These are phyloP conservation scores for Danaus chrysippus DNA, from an alignment of 2,888 invertebrate species.

Conservation along the genomic window DNA sequence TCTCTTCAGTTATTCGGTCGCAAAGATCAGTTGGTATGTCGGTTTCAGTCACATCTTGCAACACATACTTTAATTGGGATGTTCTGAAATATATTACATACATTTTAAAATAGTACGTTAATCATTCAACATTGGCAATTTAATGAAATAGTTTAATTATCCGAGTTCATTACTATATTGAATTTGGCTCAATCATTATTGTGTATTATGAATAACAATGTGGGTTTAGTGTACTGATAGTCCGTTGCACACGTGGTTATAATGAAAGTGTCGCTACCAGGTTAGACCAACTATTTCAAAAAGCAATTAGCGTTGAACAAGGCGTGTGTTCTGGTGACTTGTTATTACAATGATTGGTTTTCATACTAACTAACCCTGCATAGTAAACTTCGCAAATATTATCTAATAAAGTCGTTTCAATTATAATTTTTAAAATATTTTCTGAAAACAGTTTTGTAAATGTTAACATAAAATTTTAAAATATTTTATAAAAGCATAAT, in stretches of 20 bases:
- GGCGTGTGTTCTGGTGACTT: constrained; percentile 11
- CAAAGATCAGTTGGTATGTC: constrained; percentile 95
- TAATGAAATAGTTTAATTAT: too few relatives aligned
- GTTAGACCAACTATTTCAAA: constrained; percentile 22
- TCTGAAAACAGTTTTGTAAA: too few relatives aligned
- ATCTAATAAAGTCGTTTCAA: too few relatives aligned
- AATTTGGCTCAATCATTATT: too few relatives aligned
- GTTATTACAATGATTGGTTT: constrained; percentile 15
- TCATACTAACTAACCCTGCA: not conserved
- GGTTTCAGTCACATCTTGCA: constrained; percentile 92
- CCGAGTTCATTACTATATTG: too few relatives aligned
- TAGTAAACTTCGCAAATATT: not conserved
- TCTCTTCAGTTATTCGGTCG: constrained; percentile 93
- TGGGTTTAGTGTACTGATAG: constrained; percentile 10
- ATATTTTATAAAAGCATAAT: too few relatives aligned
- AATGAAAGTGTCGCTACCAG: constrained; percentile 23
- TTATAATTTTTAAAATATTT: too few relatives aligned
- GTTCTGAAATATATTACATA: constrained; percentile 75
- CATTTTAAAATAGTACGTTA: not conserved
- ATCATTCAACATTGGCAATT: too few relatives aligned
- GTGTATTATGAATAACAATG: constrained; percentile 8
- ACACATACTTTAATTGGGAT: constrained; percentile 88
- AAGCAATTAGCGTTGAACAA: constrained; percentile 24
- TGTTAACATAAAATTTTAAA: too few relatives aligned
- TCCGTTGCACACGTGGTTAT: constrained; percentile 15